A percentile compares a stretch with the other conserved stretches of the same genome.
Conservation (phyloP, 2,113 vertebrate genomes). For the Coracopsis vasa region DNA sequence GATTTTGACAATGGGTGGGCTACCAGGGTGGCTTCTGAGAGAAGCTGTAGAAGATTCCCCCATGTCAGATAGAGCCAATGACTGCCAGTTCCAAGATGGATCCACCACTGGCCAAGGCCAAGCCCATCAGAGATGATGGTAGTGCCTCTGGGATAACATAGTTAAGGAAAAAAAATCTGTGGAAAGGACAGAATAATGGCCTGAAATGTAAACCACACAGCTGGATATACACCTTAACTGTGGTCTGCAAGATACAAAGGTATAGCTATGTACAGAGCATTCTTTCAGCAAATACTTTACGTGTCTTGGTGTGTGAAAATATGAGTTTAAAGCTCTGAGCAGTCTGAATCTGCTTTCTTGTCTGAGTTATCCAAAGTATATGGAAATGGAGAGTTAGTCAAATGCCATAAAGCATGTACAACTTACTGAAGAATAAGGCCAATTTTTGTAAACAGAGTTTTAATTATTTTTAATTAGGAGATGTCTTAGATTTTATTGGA, state of each 20-base stretch:
- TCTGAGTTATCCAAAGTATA: background rate
- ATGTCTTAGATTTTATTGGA: conserved; percentile 12
- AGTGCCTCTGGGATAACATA: background rate
- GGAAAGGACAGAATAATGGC: background rate
- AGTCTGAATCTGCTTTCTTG: background rate
- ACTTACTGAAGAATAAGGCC: background rate
- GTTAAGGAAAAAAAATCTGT: background rate
- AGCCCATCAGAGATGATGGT: background rate
- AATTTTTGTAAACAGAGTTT: conserved; percentile 30
- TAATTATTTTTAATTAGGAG: background rate
- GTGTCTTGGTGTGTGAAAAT: background rate
- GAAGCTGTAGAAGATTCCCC: background rate
- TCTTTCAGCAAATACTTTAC: background rate
- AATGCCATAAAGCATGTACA: background rate
- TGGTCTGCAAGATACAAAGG: background rate
- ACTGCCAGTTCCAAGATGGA: background rate
- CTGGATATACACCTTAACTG: background rate
- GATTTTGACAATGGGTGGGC: background rate
- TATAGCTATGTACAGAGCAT: background rate
- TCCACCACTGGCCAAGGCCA: background rate
- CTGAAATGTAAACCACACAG: background rate
- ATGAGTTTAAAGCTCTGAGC: background rate
- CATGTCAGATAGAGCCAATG: background rate
- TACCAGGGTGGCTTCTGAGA: background rate
- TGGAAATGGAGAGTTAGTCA: background rate